Conservation (phyloP, 2,888 invertebrate genomes). For the Tenthredo mesomela region DNA sequence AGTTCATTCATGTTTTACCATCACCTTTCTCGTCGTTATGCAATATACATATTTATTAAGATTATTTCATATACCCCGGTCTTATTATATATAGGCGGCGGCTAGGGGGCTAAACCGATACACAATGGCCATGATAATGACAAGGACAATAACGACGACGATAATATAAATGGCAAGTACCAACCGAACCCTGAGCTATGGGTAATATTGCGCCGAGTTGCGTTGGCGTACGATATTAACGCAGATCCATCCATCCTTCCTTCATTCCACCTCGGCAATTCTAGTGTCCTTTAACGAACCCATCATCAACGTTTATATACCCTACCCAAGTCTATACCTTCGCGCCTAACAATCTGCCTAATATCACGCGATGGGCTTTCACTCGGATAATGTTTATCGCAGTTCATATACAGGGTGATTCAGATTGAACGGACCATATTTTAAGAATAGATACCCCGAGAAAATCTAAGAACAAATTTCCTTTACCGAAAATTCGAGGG, state of each 20-base stretch:
- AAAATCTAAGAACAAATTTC: too few species aligned
- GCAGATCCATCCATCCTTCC: background rate
- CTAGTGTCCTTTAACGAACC: constrained; percentile 25
- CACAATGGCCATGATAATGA: background rate
- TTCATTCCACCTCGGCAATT: background rate
- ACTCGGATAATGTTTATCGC: constrained; percentile 19
- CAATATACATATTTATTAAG: background rate
- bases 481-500: too few species aligned
- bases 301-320: background rate
- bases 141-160: constrained; percentile 6
- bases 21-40: background rate
- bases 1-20: background rate
- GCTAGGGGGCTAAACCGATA: background rate
- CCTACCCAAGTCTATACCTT: background rate
- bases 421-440: too few species aligned
- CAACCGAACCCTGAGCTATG: background rate
- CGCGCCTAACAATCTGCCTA: background rate
- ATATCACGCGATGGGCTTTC: constrained; percentile 38
- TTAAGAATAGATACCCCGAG: too few species aligned
- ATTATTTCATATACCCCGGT: background rate
- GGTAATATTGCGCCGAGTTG: background rate
- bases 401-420: background rate
- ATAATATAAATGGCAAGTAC: constrained; percentile 20
- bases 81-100: background rate
- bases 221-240: constrained; percentile 4